Evolutionary conservation across 2,888 invertebrate species (phyloP), one percentile per base, ranked within the genome.

Genomic region (Amphipoea oculea): DNA sequence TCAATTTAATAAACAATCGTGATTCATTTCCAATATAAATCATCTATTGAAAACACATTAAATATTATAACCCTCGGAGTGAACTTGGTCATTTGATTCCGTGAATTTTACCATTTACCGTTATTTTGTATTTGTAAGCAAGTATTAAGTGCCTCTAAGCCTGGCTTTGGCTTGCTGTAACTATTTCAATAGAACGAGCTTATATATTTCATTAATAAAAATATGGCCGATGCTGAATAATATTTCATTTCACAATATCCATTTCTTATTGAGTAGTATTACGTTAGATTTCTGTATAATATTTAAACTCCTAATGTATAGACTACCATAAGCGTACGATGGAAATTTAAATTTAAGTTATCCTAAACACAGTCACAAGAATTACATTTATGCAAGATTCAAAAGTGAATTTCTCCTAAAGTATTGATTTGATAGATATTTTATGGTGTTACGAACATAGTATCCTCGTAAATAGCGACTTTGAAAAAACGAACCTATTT

Each of bases 11-110:
- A 78, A 84, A 80, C 71, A 78, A 51, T 77, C 54, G 4, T 87
- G 73, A 78, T 78, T 84, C 14, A 86, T 86, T 72, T 78, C 62
- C 23, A 78, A 72, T 76, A 84, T 78, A 79, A 87, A 78, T 79
- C 74, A 73, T 75, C n/a, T 70, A 78, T 83, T 81, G 42, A 68
- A 76, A 79, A 79, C n/a, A 65, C 36, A 83, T 85, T 82, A 75
- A 74, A 57, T 63, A 40, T 63, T 74, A 42, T 72, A 68, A 67
- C 69, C 72, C 48, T 65, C 17, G 14, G 5, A 73, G 42, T 71
- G 62, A 73, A 73, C 60, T 82, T 76, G 72, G 60, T 72, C 12
- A 60, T 71, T 76, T 45, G 67, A 73, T 70, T 78, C 65, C 20
- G 57, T 67, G 36, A 48, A 78, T 72, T 79, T 74, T 75, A 57